A percentile compares a stretch with the other conserved stretches of the same genome.
phyloP scores from a whole-genome alignment of 2,797 vertebrate genomes.

The Monodelphis domestica region DNA sequence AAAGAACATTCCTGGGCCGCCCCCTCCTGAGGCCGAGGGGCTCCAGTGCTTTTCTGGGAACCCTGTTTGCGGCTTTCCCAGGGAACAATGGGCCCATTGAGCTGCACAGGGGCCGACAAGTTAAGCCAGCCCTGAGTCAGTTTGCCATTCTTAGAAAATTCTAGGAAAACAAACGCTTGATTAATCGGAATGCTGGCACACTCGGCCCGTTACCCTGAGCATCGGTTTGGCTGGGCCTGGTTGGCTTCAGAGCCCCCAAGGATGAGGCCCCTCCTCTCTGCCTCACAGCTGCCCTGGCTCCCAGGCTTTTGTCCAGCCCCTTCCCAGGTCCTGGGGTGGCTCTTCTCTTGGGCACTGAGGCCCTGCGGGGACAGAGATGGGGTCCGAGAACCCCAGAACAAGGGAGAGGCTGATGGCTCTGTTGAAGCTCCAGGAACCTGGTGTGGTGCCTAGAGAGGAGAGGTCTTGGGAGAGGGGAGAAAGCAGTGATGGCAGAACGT shows the following conservation, averaged over 20 bases:
- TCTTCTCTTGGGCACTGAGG: too few species aligned
- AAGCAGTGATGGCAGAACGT: too few species aligned
- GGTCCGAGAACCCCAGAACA: neutral
- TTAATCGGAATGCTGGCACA: constrained; percentile 39
- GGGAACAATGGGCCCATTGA: constrained; percentile 53
- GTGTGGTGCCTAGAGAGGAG: neutral
- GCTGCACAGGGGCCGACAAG: neutral
- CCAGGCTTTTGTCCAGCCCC: neutral
- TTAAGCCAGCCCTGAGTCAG: constrained; percentile 44
- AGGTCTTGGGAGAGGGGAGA: too few species aligned
- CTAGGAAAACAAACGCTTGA: neutral
- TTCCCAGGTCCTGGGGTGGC: neutral
- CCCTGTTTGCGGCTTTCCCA: constrained; percentile 31
- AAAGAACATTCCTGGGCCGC: neutral
- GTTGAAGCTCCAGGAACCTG: neutral
- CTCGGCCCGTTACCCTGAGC: neutral
- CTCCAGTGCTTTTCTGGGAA: constrained; percentile 47
- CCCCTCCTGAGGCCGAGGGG: constrained; percentile 29
- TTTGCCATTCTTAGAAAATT: constrained; percentile 34
- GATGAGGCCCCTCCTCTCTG: neutral
- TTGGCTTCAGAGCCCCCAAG: neutral
- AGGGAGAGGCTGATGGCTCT: neutral
- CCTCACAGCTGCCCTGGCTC: too few species aligned
- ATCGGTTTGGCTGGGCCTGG: neutral
- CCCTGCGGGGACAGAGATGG: neutral